phyloP scores from a whole-genome alignment of 2,113 vertebrate species.

The Corythaeola cristata region DNA sequence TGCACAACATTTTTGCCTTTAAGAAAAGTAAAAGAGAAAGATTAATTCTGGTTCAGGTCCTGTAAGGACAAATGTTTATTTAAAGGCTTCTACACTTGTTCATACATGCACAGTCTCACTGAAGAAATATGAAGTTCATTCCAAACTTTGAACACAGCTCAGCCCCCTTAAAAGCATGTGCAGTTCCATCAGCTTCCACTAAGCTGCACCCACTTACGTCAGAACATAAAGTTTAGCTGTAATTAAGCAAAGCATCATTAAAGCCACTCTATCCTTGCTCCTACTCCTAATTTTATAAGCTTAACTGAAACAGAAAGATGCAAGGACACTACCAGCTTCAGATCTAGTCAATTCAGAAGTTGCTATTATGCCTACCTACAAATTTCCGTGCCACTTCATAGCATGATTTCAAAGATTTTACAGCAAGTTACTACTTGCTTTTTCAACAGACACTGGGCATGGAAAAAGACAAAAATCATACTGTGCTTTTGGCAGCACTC shows the following conservation, averaged over 20 bases:
- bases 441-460: background rate
- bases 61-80: background rate
- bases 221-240: background rate
- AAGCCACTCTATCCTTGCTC: background rate
- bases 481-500: background rate
- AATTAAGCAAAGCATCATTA: conserved; percentile 42
- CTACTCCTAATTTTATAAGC: background rate
- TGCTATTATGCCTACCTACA: background rate
- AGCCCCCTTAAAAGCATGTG: conserved; percentile 24
- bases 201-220: conserved; percentile 17
- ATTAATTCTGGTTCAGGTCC: background rate
- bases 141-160: background rate
- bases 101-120: conserved; percentile 41
- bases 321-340: conserved; percentile 67
- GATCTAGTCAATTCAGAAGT: background rate
- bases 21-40: background rate
- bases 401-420: background rate
- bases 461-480: background rate
- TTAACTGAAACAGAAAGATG: conserved; percentile 24
- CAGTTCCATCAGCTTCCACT: conserved; percentile 39
- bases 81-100: background rate
- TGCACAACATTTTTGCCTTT: conserved; percentile 95
- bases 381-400: background rate
- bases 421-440: background rate
- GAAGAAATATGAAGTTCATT: background rate